Evolutionary conservation across 2,888 invertebrate genomes (phyloP).

Genomic region (Cantharis nigra): DNA sequence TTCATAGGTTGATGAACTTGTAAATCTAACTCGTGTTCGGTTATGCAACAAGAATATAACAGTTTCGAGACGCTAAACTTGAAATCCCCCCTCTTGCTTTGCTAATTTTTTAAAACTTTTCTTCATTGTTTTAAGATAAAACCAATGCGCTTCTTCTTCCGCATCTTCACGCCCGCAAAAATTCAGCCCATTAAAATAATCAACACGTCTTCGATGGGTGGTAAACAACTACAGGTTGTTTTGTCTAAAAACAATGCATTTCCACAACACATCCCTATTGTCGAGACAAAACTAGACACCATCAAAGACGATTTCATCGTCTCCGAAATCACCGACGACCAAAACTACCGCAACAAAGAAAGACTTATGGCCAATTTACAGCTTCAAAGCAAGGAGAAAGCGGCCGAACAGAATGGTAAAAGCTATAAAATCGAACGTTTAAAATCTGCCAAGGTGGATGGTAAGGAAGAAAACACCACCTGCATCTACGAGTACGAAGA

Average conservation of each 20-base stretch:
- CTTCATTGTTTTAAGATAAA: constrained; percentile 52
- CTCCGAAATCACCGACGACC: constrained; percentile 19
- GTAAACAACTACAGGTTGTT: constrained; percentile 52
- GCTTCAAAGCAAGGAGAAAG: constrained; percentile 44
- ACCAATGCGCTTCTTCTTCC: constrained; percentile 69
- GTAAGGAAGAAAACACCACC: constrained; percentile 30
- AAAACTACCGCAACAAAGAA: constrained; percentile 43
- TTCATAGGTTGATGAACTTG: constrained; percentile 35
- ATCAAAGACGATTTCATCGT: neutral
- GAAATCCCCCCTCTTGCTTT: neutral
- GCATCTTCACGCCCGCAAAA: constrained; percentile 58
- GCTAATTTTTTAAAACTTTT: constrained; percentile 6
- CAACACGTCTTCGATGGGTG: constrained; percentile 49
- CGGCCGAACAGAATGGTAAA: neutral
- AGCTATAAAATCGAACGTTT: neutral
- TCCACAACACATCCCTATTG: constrained; percentile 1
- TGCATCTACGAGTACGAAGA: constrained; percentile 53
- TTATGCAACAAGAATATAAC: neutral
- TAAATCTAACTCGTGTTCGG: neutral
- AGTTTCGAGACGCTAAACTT: neutral
- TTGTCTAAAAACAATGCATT: constrained; percentile 38
- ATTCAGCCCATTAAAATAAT: constrained; percentile 53
- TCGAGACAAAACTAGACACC: neutral
- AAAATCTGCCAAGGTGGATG: neutral
- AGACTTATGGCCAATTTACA: constrained; percentile 50